Evolutionary conservation across 2,113 vertebrate genomes (phyloP).

Genomic region (Haplochromis burtoni): DNA sequence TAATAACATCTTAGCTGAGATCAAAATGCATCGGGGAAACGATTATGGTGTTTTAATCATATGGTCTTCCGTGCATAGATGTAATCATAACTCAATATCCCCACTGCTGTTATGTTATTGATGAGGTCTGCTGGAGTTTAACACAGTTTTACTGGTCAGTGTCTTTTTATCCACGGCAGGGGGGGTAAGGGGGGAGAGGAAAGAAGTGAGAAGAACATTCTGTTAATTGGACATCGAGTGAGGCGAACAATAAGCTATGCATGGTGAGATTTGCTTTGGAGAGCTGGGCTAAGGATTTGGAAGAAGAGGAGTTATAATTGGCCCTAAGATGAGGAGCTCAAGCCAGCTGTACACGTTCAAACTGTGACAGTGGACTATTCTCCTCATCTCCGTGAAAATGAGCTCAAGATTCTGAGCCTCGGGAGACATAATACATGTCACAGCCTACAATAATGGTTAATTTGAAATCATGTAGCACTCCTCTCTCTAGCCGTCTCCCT

Average conservation of each 20-base stretch:
- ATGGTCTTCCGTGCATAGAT: not conserved
- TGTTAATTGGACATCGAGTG: conserved; percentile 65
- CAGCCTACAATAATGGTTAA: conserved; percentile 72
- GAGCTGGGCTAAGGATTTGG: conserved; percentile 56
- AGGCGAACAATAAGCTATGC: conserved; percentile 59
- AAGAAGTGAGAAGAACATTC: conserved; percentile 41
- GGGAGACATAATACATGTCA: conserved; percentile 71
- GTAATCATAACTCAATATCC: not conserved
- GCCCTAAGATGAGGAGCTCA: conserved; percentile 63
- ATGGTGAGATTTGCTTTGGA: conserved; percentile 56
- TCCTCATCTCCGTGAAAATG: conserved; percentile 68
- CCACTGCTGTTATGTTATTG: not conserved
- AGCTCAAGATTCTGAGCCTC: conserved; percentile 68
- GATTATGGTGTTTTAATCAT: not conserved
- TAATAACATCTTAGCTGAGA: not conserved
- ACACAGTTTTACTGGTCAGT: conserved; percentile 18
- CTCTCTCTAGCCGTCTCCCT: conserved; percentile 24
- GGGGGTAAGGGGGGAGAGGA: not conserved
- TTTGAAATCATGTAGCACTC: conserved; percentile 70
- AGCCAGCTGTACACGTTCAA: conserved; percentile 57
- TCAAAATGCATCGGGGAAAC: not conserved
- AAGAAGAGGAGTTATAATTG: conserved; percentile 66
- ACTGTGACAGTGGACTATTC: conserved; percentile 66
- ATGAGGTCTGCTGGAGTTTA: not conserved
- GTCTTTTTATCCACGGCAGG: conserved; percentile 9